Evolutionary conservation across 2,888 invertebrate genomes (phyloP).

Genomic region (Mythimna albipuncta): DNA sequence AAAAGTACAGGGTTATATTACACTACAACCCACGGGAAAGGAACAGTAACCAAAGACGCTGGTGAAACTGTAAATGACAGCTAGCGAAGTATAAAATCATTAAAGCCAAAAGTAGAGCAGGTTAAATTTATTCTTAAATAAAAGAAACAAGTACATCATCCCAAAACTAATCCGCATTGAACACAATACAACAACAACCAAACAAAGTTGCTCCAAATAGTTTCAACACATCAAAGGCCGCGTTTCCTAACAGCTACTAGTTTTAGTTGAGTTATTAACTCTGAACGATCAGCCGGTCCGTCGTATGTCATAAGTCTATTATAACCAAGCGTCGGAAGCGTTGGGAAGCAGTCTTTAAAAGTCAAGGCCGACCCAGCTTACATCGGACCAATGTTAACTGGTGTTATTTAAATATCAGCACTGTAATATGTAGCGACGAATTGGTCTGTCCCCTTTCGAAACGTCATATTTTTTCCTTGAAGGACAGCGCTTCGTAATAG

Average conservation of each 20-base stretch:
- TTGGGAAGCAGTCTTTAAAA: conserved; percentile 84
- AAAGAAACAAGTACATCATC: neutral
- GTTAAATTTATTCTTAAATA: too few relatives aligned
- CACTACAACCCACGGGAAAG: too few relatives aligned
- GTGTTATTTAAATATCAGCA: conserved; percentile 90
- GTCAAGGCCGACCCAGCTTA: conserved; percentile 85
- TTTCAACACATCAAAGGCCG: conserved; percentile 63
- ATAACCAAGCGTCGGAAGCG: conserved; percentile 87
- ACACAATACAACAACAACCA: conserved; percentile 46
- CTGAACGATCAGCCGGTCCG: conserved; percentile 48
- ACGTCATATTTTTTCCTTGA: conserved; percentile 80
- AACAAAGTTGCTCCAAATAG: conserved; percentile 57
- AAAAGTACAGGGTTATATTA: too few relatives aligned
- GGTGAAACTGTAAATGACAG: too few relatives aligned
- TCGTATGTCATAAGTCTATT: conserved; percentile 70
- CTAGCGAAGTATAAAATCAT: too few relatives aligned
- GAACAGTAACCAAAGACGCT: too few relatives aligned
- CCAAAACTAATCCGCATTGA: conserved; percentile 28
- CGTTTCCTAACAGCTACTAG: conserved; percentile 62
- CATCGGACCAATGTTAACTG: conserved; percentile 89
- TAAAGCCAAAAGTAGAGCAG: too few relatives aligned
- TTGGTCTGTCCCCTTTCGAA: conserved; percentile 84
- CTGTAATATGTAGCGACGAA: conserved; percentile 76
- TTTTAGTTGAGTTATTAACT: conserved; percentile 45
- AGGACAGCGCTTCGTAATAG: conserved; percentile 72